phyloP scores from a whole-genome alignment of 2,113 vertebrate species.

The Ptilonorhynchus violaceus region DNA sequence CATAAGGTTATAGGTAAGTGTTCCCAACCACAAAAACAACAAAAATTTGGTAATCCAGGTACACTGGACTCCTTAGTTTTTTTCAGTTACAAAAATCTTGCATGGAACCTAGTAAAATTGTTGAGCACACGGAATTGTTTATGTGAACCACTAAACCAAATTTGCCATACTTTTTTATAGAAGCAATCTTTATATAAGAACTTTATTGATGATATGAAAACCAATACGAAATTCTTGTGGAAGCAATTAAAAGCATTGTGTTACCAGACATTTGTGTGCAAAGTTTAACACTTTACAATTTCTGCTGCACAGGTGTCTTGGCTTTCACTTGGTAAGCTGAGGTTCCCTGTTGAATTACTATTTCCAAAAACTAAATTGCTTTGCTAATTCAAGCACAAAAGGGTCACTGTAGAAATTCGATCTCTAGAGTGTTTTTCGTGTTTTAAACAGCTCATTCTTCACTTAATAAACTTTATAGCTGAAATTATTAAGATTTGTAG shows the following conservation, averaged over 20 bases:
- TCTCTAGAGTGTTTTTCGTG: neutral
- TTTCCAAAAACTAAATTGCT: neutral
- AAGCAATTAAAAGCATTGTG: neutral
- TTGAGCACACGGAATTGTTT: neutral
- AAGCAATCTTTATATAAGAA: neutral
- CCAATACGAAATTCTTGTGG: neutral
- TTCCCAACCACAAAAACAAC: neutral
- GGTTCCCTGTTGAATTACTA: neutral
- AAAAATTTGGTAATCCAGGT: neutral
- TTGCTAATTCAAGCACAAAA: neutral
- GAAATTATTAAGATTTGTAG: neutral
- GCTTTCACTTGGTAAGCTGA: neutral
- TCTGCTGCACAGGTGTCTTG: neutral
- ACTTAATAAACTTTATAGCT: neutral
- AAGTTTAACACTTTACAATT: neutral
- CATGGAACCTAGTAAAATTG: neutral
- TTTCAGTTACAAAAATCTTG: neutral
- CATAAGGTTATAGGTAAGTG: neutral
- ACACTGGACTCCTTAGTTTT: neutral
- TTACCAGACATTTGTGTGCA: neutral
- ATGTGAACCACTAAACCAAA: neutral
- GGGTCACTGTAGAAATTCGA: neutral
- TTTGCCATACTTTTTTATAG: neutral
- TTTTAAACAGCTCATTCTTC: neutral
- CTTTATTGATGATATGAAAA: neutral